Base-by-base conservation (phyloP, 2,888 invertebrate genomes). In the Bursaphelenchus okinawaensis region DNA sequence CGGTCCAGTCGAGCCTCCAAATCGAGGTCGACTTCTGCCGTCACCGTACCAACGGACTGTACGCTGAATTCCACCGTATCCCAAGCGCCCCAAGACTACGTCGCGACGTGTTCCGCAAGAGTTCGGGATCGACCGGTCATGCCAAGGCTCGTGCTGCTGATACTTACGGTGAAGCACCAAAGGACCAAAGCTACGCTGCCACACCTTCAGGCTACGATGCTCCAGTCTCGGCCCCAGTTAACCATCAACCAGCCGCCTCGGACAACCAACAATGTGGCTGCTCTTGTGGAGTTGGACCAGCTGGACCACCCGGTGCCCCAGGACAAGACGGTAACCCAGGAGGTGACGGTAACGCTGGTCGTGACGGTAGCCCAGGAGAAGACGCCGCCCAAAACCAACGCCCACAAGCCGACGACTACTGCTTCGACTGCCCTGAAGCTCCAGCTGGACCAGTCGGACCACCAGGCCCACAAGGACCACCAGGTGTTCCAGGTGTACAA, bases 1-100 rank as follows among this genome's bases (percentile, higher is more conserved):
- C 74, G 66, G 77, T 80, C 20, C 80, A 80, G 69, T 74, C 76
- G 9, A 73, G 72, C 60, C 72, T 54, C 7, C 62, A 20, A 26
- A 31, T 65, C 24, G 59, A 75, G 72, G 75, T 76, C 55, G 76
- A 76, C 64, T 76, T 76, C 74, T 76, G 76, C 69, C 72, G 70
- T 60, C 76, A 76, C 63, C 74, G 76, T 56, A 76, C 76, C 67
- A 68, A 67, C 57, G 76, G 76, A 59, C 71, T 76, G 54, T 76
- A 69, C 69, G 72, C 71, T 62, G 75, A 76, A 62, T 76, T 75
- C 70, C 74, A 75, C 63, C 70, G 74, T 55, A 69, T 54, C 24
- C 54, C 63, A 58, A 62, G 57, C 64, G 67, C 40, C 3, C 55
- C 24, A 28, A 55, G 19, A 28, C 55, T 55, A 24, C 19, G 24